These are phyloP conservation scores for Dolichallabes microphthalmus DNA, from an alignment of 2,113 vertebrate genomes.

Conservation along the genomic window DNA sequence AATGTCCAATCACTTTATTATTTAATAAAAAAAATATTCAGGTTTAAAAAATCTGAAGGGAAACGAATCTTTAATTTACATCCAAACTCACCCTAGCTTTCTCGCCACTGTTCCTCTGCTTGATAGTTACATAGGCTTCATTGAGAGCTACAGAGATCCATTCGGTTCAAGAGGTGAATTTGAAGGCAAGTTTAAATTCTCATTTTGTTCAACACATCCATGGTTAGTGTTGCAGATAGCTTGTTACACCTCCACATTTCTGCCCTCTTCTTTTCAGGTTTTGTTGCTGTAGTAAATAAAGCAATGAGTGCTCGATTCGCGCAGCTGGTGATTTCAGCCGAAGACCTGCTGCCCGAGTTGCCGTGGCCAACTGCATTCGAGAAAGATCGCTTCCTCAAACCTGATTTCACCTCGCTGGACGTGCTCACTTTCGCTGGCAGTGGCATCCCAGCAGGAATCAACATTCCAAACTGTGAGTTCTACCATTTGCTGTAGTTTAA, in stretches of 20 bases:
- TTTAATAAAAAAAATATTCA: background rate
- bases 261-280: conserved; percentile 68
- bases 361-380: conserved; percentile 86
- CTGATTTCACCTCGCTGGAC: conserved; percentile 89
- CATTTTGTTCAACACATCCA: background rate
- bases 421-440: conserved; percentile 89
- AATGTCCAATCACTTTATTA: background rate
- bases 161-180: conserved; percentile 92
- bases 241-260: background rate
- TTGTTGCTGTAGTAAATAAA: conserved; percentile 90
- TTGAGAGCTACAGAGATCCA: conserved; percentile 91
- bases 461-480: conserved; percentile 88
- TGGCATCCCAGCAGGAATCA: conserved; percentile 89
- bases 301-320: conserved; percentile 87
- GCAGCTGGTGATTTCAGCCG: conserved; percentile 80
- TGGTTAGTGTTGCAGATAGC: background rate
- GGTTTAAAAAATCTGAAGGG: background rate
- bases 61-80: background rate
- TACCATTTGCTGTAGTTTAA: background rate
- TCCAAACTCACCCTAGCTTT: background rate
- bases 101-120: background rate
- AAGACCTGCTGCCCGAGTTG: conserved; percentile 81
- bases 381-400: conserved; percentile 87
- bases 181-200: conserved; percentile 75
- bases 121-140: conserved; percentile 88